These are phyloP conservation scores for Myiopsitta monachus DNA, from an alignment of 2,113 vertebrate species.

Conservation along the genomic window DNA sequence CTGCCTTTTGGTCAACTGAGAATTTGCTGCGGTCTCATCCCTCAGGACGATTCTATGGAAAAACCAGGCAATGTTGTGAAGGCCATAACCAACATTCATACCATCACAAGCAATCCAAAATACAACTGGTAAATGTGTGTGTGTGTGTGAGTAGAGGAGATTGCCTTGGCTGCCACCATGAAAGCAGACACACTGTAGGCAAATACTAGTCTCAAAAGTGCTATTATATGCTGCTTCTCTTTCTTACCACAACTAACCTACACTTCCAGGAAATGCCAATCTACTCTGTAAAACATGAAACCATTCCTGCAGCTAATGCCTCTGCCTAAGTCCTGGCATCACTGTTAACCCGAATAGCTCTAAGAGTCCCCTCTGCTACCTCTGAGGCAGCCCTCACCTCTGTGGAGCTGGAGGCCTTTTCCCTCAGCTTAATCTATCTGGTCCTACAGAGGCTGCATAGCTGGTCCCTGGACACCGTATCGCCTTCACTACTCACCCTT, in stretches of 20 bases:
- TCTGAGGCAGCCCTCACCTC: neutral
- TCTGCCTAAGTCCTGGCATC: neutral
- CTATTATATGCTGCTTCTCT: neutral
- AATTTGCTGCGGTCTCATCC: neutral
- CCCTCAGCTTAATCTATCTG: neutral
- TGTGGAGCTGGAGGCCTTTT: neutral
- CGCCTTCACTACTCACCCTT: neutral
- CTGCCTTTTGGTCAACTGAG: conserved; percentile 6
- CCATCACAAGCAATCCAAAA: neutral
- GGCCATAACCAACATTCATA: neutral
- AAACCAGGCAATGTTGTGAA: neutral
- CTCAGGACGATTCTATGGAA: neutral
- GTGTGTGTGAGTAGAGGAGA: neutral
- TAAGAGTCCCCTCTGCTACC: neutral
- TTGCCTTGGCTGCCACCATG: neutral
- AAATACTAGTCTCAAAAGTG: neutral
- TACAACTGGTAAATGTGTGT: neutral
- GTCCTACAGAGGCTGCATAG: neutral
- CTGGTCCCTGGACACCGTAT: neutral
- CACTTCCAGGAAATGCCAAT: neutral
- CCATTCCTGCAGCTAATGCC: neutral
- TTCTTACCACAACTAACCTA: neutral
- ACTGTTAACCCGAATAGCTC: neutral
- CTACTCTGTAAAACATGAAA: neutral
- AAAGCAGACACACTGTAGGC: neutral